These are phyloP conservation scores for Pseudorasbora parva DNA, from an alignment of 2,113 vertebrate genomes.

Conservation along the genomic window DNA sequence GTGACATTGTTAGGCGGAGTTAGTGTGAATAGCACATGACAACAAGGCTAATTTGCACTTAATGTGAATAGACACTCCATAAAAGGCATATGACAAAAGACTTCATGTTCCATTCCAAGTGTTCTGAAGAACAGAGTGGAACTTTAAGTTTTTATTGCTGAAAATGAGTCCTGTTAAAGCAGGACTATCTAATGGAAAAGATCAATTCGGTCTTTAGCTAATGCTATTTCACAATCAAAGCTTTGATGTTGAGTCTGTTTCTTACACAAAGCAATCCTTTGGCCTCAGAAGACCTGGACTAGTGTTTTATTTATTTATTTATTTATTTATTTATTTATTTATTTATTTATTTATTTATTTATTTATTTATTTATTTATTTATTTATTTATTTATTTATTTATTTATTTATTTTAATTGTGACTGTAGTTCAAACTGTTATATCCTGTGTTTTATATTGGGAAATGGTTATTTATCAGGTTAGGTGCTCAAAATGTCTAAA, in stretches of 20 bases:
- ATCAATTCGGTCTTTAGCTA: not conserved
- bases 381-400: too few species aligned
- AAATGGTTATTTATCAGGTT: not conserved
- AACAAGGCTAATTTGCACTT: too few species aligned
- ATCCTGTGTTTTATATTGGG: not conserved
- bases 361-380: too few species aligned
- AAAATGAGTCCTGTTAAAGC: not conserved
- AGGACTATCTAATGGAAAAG: not conserved
- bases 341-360: too few species aligned
- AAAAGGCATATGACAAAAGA: not conserved
- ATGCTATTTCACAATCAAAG: not conserved
- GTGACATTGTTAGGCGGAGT: too few species aligned
- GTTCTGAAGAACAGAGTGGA: not conserved
- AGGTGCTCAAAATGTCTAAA: not conserved
- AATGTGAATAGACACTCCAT: too few species aligned
- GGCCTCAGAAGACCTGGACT: not conserved
- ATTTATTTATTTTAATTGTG: not conserved
- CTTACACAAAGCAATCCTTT: not conserved
- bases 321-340: too few species aligned
- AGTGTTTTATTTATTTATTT: too few species aligned
- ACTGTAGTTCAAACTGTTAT: not conserved
- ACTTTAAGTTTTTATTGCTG: not conserved
- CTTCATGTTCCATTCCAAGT: not conserved
- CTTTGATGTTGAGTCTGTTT: not conserved
- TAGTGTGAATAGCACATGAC: too few species aligned